Percentiles rank a stretch among this genome's conserved stretches.
Evolutionary conservation across 2,797 vertebrate genomes (phyloP).

Genomic region (Chelon auratus): DNA sequence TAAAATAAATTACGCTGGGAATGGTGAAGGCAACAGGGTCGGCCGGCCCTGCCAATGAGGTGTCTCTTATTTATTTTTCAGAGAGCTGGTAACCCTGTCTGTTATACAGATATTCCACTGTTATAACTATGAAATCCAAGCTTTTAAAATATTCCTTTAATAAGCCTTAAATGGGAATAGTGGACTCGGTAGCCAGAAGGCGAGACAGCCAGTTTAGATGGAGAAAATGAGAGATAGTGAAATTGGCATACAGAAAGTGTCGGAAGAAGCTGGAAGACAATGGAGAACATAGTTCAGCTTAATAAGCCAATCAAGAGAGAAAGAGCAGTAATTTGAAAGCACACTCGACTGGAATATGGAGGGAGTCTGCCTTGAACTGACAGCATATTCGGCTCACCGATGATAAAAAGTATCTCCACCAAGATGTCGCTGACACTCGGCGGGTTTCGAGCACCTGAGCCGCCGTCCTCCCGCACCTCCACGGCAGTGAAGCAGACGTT

Average conservation of each 20-base stretch:
- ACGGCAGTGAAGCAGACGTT: slow-evolving; percentile 84
- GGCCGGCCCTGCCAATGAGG: too few relatives aligned
- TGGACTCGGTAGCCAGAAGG: slow-evolving; percentile 6
- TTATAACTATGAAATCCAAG: neutral
- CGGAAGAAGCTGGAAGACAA: slow-evolving; percentile 6
- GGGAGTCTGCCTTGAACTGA: neutral
- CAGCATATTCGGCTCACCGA: slow-evolving; percentile 71
- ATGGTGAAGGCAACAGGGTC: too few relatives aligned
- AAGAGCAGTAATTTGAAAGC: slow-evolving; percentile 2
- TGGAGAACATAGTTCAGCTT: neutral
- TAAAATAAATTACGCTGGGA: too few relatives aligned
- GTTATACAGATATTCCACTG: neutral
- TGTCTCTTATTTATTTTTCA: too few relatives aligned
- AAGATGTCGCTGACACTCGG: slow-evolving; percentile 85
- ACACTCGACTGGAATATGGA: slow-evolving; percentile 10
- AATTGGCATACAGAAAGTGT: slow-evolving; percentile 5
- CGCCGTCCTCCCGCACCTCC: slow-evolving; percentile 79
- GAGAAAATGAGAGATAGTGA: slow-evolving; percentile 7
- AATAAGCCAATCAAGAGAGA: slow-evolving; percentile 28
- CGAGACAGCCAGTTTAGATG: slow-evolving; percentile 4
- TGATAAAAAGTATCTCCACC: slow-evolving; percentile 87
- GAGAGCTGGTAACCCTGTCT: too few relatives aligned
- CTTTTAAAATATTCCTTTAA: slow-evolving; percentile 9
- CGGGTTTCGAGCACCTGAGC: slow-evolving; percentile 73
- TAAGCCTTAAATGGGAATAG: slow-evolving; percentile 17